Evolutionary conservation across 2,113 vertebrate genomes (phyloP), one percentile per base, ranked within the genome.

Genomic region (Bubo scandiacus): DNA sequence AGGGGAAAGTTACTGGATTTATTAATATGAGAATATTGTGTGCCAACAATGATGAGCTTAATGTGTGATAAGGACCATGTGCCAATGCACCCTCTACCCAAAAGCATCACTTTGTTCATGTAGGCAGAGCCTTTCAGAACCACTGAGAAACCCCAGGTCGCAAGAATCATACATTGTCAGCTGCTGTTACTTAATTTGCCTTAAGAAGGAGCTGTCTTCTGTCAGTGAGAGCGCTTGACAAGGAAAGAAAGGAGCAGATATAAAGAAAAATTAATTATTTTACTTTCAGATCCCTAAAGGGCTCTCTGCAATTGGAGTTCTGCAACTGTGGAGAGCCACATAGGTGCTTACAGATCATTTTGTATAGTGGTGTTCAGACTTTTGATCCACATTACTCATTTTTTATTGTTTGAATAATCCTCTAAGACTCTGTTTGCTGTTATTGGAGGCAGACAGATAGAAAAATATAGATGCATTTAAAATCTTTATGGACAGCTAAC

Each of bases 141-240:
- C 5, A 32, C 43, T 57, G 58, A 34, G 70, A 67, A 36, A 80
- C 27, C 54, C 34, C 63, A 80, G 79, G 38, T 66, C 9, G 2
- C n/a, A 26, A 62, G 72, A 75, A 54, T 58, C 45, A 66, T 34
- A 20, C 32, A 21, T 18, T 90, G 63, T 71, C 63, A 70, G n/a
- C 25, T 68, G 58, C 51, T 88, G 27, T 67, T 86, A 54, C 34
- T 68, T 91, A 75, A 88, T 93, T 92, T 94, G 32, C 79, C 49
- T 93, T 93, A 91, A 75, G 75, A 91, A 97, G 45, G 66, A 95
- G 61, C 52, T 72, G 29, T 85, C 65, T 81, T 85, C 74, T 94
- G 62, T 62, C 58, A 81, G n/a, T 27, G 25, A 66, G 20, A 49
- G 11, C 45, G 15, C 25, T 68, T 90, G 55, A 21, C 75, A 94